Evolutionary conservation across 2,888 invertebrate species (phyloP).

Genomic region (Heteropelma amictum): DNA sequence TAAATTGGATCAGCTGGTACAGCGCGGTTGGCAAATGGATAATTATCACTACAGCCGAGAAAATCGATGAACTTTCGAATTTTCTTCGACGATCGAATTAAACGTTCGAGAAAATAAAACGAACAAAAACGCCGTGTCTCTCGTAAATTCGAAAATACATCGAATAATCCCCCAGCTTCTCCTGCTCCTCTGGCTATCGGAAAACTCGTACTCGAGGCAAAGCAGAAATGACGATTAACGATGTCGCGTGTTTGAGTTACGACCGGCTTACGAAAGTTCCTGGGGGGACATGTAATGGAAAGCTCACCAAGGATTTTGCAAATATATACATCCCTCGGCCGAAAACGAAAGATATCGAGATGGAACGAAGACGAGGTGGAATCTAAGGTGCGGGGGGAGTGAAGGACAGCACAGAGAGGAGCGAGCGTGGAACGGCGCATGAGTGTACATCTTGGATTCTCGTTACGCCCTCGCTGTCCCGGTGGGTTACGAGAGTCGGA

Average conservation of each 20-base stretch:
- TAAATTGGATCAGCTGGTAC: too few species aligned
- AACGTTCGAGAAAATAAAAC: too few species aligned
- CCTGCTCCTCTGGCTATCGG: background rate
- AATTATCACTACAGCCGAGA: too few species aligned
- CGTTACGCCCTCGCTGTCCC: conserved; percentile 32
- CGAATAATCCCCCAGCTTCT: too few species aligned
- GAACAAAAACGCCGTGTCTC: too few species aligned
- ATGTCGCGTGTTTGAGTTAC: conserved; percentile 30
- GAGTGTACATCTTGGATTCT: conserved; percentile 48
- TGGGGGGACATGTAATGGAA: too few species aligned
- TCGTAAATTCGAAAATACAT: too few species aligned
- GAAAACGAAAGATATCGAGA: conserved; percentile 3
- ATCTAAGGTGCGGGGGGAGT: background rate
- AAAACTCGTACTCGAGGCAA: too few species aligned
- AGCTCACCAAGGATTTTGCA: background rate
- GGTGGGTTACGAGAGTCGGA: conserved; percentile 36
- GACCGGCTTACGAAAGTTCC: conserved; percentile 33
- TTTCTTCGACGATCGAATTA: too few species aligned
- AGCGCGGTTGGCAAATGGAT: too few species aligned
- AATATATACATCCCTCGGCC: background rate
- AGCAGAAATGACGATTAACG: conserved; percentile 43
- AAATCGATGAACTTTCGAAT: too few species aligned
- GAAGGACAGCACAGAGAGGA: conserved; percentile 20
- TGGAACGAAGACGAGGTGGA: background rate
- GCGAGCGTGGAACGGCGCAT: conserved; percentile 2